phyloP scores from a whole-genome alignment of 2,113 vertebrate genomes.

The Zapus hudsonius region DNA sequence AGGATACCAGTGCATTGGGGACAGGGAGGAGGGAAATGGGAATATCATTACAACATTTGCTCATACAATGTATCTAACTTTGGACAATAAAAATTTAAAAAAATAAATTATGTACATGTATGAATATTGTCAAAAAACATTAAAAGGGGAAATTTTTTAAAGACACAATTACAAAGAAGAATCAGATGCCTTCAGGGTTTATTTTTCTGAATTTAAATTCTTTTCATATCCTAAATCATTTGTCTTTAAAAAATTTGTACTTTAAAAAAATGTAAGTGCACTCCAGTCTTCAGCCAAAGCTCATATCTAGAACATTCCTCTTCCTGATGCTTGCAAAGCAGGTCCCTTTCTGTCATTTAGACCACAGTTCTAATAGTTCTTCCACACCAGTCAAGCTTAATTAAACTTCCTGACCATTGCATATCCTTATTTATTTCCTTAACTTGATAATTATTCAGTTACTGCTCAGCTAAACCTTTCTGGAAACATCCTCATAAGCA shows the following conservation, averaged over 20 bases:
- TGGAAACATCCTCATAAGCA: no score
- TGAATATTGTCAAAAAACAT: no score
- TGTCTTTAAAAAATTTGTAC: background rate
- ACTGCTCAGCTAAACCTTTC: no score
- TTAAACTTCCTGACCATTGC: background rate
- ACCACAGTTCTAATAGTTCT: background rate
- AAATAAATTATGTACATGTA: no score
- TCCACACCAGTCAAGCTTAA: background rate
- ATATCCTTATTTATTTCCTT: background rate
- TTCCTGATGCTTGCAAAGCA: background rate
- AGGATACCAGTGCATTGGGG: no score
- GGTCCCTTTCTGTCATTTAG: background rate
- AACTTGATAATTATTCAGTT: background rate
- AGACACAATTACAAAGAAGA: no score
- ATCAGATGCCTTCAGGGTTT: background rate
- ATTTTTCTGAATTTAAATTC: slow-evolving; percentile 6
- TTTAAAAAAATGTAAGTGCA: background rate
- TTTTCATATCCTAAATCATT: background rate
- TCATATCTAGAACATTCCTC: background rate
- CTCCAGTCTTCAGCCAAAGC: background rate
- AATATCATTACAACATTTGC: no score
- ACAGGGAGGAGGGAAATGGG: no score
- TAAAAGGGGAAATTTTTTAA: no score
- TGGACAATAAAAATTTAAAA: no score
- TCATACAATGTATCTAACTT: no score